phyloP scores from a whole-genome alignment of 2,113 vertebrate genomes.

The Ellobius talpinus region DNA sequence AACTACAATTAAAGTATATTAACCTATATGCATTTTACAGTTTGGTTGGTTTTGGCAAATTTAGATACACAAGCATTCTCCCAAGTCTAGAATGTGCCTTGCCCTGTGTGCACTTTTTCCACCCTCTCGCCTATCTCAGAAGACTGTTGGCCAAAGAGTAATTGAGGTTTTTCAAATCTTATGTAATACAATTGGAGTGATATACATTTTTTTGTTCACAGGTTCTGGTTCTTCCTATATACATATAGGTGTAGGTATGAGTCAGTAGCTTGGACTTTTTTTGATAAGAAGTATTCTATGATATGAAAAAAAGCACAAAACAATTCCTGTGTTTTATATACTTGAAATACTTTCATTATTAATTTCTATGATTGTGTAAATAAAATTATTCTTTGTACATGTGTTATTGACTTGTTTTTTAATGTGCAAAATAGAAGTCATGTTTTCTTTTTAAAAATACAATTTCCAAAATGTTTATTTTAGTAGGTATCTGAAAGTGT shows the following conservation, averaged over 20 bases:
- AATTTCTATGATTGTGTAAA: not conserved
- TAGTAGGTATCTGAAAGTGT: not conserved
- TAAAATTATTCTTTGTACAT: not conserved
- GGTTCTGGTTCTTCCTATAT: not conserved
- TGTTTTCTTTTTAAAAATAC: not conserved
- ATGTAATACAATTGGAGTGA: not conserved
- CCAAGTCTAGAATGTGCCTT: not conserved
- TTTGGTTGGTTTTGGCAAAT: not conserved
- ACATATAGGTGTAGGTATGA: not conserved
- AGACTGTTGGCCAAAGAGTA: not conserved
- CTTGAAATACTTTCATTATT: slow-evolving; percentile 5
- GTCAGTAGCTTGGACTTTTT: not conserved
- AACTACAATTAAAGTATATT: not conserved
- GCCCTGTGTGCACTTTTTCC: not conserved
- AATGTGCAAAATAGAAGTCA: not conserved
- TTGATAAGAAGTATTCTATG: not conserved
- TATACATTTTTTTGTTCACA: not conserved
- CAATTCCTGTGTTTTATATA: not conserved
- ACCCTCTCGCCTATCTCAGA: not conserved
- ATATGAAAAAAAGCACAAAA: not conserved
- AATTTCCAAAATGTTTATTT: not conserved
- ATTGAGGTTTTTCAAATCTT: not conserved
- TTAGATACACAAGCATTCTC: not conserved
- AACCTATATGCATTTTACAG: not conserved
- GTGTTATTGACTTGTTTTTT: not conserved